A percentile compares a stretch with the other conserved stretches of the same genome.
Evolutionary conservation across 1,140 invertebrate species (phyloP).

Genomic region (Chelonus insularis): DNA sequence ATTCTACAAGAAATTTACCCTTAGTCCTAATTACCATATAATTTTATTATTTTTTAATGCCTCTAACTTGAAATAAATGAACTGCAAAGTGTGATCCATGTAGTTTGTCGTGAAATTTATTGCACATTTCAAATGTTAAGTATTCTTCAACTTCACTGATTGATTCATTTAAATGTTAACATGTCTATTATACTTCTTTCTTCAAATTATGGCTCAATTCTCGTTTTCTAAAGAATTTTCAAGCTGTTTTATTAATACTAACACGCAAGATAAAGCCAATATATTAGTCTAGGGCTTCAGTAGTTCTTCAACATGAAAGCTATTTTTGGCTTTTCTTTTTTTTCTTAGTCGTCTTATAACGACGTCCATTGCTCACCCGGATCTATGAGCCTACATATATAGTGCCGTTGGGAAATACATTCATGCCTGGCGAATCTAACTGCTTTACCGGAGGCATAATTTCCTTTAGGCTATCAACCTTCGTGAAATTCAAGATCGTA

Average conservation of each 20-base stretch:
- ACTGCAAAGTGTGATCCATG: no score
- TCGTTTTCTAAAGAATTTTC: neutral
- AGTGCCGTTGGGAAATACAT: slow-evolving; percentile 7
- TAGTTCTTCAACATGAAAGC: neutral
- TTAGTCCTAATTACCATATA: neutral
- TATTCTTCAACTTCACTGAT: no score
- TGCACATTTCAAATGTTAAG: no score
- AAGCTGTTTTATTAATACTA: neutral
- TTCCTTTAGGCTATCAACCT: slow-evolving; percentile 2
- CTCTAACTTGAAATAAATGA: no score
- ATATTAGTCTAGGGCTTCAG: no score
- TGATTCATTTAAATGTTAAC: no score
- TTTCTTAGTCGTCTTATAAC: neutral
- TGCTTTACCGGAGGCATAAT: neutral
- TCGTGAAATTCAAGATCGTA: slow-evolving; percentile 13
- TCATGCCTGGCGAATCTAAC: slow-evolving; percentile 14
- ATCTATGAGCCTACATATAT: slow-evolving; percentile 1
- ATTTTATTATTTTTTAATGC: neutral
- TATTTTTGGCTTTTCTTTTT: slow-evolving; percentile 5
- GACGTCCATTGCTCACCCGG: slow-evolving; percentile 4
- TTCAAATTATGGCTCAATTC: neutral
- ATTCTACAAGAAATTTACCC: neutral
- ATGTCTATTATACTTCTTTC: neutral
- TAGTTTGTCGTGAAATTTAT: no score
- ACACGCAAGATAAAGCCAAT: neutral